Evolutionary conservation across 2,888 invertebrate genomes (phyloP), one percentile per base, ranked within the genome.

Genomic region (Labia minor): DNA sequence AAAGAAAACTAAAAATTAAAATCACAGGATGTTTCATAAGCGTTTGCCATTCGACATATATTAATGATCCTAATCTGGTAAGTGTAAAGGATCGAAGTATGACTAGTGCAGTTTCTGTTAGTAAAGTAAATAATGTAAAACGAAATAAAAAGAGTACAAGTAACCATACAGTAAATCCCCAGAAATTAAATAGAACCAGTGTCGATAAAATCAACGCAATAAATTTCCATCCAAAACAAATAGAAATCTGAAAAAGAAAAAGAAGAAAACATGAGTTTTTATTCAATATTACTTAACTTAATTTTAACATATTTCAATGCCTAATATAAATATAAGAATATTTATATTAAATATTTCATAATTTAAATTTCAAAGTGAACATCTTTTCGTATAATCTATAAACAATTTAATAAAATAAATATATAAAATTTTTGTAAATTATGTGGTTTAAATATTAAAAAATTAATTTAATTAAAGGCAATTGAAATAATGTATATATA

Each of bases 91-190:
- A 66, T 11, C 78, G 74, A 1, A 76, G 69, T 8, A 74, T 65
- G 67, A 75, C 74, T 37, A 78, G 72, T 2, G 73, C 72, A 62
- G 72, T 69, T 49, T 77, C 72, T 61, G 76, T 72, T n/a, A 77
- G 65, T n/a, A 72, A 70, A 20, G 74, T 72, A 70, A 77, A 73
- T 49, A 76, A 72, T 1, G 78, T 74, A 71, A 80, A 75, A 66
- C 78, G 76, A 68, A 77, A 75, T n/a, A 78, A 69, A 19, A 76
- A 78, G 20, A 80, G 73, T n/a, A 80, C 70, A 16, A 77, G 73
- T 63, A 81, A 73, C 80, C 81, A 81, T 1, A 75, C 62, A 19
- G 80, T 67, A 68, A 77, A 77, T 19, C 80, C 72, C 37, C 76
- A 71, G 61, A 77, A 74, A 72, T 81, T 81, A 72, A 78, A 79